Base-by-base conservation (phyloP, 1,140 invertebrate genomes). In the Pachypsylla venusta region DNA sequence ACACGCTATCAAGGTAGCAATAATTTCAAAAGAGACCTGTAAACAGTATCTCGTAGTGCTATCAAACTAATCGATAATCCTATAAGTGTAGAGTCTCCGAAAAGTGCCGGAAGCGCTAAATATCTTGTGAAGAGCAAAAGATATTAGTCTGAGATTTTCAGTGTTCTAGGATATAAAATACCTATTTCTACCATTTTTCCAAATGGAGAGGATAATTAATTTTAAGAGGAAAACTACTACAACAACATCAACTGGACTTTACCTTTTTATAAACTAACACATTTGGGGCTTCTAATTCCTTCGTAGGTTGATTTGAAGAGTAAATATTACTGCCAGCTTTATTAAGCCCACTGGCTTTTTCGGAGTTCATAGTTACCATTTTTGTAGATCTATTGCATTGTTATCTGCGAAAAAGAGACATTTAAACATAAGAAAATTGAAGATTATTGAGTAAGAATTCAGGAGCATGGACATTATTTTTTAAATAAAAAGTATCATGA, bases 231-330 rank as follows among this genome's bases (percentile, higher is more conserved):
- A n/a, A n/a, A n/a, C n/a, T n/a, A n/a, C n/a, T n/a, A n/a, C n/a
- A n/a, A n/a, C n/a, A n/a, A n/a, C n/a, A n/a, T n/a, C n/a, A n/a
- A n/a, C n/a, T n/a, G n/a, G n/a, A 24, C 64, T 63, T 64, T 65
- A 81, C 79, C 72, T 80, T 81, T 67, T 73, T 72, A 62, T 81
- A 81, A n/a, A 81, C 74, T 61, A 81, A 74, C 64, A 78, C 73
- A 67, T 81, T 80, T 5, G 79, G 79, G 13, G 76, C 75, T 56
- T 78, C 75, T 56, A 78, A 75, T 12, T 62, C 64, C 64, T 64
- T 64, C 59, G 60, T 61, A 40, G 58, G 67, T 39, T 65, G 60
- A 57, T 56, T 57, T 61, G 65, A 53, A 65, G 67, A 62, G 35
- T 60, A 30, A n/a, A 48, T 59, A 48, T 14, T 54, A 27, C 54